phyloP scores from a whole-genome alignment of 2,888 invertebrate species.

The Drosophila recens region DNA sequence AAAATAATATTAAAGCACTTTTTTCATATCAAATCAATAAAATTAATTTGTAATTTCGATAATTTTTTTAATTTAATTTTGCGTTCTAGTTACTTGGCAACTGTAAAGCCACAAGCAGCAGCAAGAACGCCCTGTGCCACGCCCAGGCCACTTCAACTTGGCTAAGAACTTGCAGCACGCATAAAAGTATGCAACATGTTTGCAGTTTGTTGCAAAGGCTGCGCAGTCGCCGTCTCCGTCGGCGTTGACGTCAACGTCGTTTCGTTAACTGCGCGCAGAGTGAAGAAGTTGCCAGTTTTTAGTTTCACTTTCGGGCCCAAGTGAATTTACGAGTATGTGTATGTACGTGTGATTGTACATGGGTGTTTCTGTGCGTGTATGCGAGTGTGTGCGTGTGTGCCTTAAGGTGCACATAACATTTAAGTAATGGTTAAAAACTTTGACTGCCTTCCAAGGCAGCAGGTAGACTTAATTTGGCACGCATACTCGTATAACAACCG shows the following conservation, averaged over 20 bases:
- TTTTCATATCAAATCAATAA: background rate
- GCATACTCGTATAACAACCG: constrained; percentile 56
- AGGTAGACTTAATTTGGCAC: constrained; percentile 63
- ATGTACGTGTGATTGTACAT: constrained; percentile 3
- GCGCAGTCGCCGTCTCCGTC: constrained; percentile 33
- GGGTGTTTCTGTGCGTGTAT: background rate
- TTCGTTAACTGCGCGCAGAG: constrained; percentile 36
- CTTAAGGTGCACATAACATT: constrained; percentile 80
- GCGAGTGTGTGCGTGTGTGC: constrained; percentile 18
- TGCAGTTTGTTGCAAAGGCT: constrained; percentile 73
- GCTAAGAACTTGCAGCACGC: constrained; percentile 57
- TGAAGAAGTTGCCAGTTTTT: constrained; percentile 67
- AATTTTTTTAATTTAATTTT: constrained; percentile 8
- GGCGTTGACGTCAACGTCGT: constrained; percentile 17
- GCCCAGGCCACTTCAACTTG: constrained; percentile 36
- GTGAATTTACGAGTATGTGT: constrained; percentile 66
- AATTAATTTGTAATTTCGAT: constrained; percentile 1
- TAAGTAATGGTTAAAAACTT: constrained; percentile 79
- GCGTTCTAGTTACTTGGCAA: background rate
- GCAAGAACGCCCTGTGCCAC: constrained; percentile 5
- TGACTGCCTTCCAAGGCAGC: constrained; percentile 37
- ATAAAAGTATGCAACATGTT: constrained; percentile 74
- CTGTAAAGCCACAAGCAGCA: background rate
- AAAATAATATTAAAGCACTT: background rate
- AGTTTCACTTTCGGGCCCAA: constrained; percentile 81